A percentile compares a stretch with the other conserved stretches of the same genome.
Evolutionary conservation across 2,113 vertebrate species (phyloP).

Genomic region (Plestiodon gilberti): DNA sequence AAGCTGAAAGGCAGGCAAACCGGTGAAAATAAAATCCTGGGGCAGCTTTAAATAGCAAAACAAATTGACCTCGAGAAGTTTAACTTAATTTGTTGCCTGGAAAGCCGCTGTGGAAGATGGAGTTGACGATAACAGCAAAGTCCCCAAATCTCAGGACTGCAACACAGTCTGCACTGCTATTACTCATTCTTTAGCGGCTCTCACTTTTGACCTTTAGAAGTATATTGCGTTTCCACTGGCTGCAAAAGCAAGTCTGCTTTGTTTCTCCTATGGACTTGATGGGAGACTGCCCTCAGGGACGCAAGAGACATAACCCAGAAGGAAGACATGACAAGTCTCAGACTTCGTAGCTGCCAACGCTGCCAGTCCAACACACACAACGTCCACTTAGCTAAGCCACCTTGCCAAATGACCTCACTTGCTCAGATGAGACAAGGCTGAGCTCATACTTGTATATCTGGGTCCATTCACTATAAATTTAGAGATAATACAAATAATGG

Average conservation of each 20-base stretch:
- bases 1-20: not conserved
- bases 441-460: not conserved
- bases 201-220: constrained; percentile 4
- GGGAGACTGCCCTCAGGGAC: not conserved
- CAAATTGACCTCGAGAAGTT: not conserved
- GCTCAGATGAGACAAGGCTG: constrained; percentile 13
- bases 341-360: rapidly evolving
- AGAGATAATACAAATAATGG: constrained; percentile 17
- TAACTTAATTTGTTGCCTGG: not conserved
- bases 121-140: not conserved
- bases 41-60: constrained; percentile 6
- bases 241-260: not conserved
- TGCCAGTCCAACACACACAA: not conserved
- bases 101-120: not conserved
- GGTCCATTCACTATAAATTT: not conserved
- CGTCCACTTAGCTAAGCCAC: not conserved
- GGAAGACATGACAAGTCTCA: not conserved
- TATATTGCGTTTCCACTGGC: not conserved
- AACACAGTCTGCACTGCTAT: rapidly evolving
- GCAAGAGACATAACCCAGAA: not conserved
- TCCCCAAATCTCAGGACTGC: not conserved
- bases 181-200: not conserved
- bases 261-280: not conserved
- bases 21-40: not conserved
- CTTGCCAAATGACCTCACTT: constrained; percentile 31